phyloP scores from a whole-genome alignment of 92 coral and sea anemone genomes.

The Pocillopora meandrina region DNA sequence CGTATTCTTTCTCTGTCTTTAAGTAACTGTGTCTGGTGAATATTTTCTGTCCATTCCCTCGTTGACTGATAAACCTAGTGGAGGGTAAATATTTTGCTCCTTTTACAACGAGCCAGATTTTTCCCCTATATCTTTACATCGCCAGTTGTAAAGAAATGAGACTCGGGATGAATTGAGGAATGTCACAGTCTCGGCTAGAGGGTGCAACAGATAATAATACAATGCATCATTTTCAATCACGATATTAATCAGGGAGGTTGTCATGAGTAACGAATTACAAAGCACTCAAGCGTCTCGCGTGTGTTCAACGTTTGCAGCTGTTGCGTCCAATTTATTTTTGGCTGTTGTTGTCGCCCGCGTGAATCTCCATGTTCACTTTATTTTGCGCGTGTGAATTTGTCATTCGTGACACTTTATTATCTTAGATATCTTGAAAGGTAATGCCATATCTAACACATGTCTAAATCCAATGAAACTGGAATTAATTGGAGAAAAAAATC shows the following conservation, averaged over 20 bases:
- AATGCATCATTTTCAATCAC: no score
- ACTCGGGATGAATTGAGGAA: slow-evolving; percentile 38
- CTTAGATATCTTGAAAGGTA: not conserved
- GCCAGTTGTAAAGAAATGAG: slow-evolving; percentile 49
- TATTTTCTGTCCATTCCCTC: not conserved
- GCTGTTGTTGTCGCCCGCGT: not conserved
- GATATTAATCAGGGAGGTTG: slow-evolving; percentile 31
- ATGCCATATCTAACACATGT: slow-evolving; percentile 23
- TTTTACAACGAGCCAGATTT: slow-evolving; percentile 16
- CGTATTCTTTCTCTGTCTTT: not conserved
- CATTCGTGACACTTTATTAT: no score
- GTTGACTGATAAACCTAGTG: not conserved
- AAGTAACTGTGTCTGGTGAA: not conserved
- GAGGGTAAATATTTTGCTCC: not conserved
- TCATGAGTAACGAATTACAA: slow-evolving; percentile 38
- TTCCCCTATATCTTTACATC: slow-evolving; percentile 39
- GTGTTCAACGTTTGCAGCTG: not conserved
- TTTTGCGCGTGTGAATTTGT: no score
- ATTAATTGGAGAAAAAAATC: slow-evolving; percentile 40
- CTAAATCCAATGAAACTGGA: slow-evolving; percentile 32
- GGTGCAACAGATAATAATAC: slow-evolving; percentile 39
- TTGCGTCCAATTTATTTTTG: not conserved
- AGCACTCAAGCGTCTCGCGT: slow-evolving; percentile 24
- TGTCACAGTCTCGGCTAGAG: slow-evolving; percentile 44
- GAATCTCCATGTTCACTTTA: not conserved